These are phyloP conservation scores for Chaenodraco wilsoni DNA, from an alignment of 2,797 vertebrate genomes.

Conservation along the genomic window DNA sequence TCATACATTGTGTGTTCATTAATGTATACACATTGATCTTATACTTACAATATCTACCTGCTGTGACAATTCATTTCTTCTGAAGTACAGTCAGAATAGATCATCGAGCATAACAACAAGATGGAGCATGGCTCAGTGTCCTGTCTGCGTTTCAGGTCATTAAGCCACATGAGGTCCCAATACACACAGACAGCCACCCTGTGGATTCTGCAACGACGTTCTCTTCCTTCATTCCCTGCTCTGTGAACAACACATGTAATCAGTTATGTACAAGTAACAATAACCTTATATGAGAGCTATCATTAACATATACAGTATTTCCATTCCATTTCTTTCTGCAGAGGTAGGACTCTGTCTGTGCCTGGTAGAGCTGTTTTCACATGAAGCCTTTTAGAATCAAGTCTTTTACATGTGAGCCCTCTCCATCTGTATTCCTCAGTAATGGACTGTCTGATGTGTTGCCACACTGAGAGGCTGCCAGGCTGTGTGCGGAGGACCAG, in stretches of 20 bases:
- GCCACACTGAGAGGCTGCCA: neutral
- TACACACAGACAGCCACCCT: neutral
- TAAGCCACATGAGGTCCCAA: neutral
- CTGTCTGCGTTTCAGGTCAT: slow-evolving; percentile 1
- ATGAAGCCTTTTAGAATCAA: neutral
- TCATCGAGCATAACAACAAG: neutral
- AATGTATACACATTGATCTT: too few species aligned
- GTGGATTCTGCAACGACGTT: neutral
- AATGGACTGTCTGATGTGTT: neutral
- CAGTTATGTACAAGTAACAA: neutral
- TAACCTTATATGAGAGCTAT: neutral
- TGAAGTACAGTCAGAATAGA: neutral
- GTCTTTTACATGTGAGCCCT: neutral
- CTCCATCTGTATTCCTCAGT: neutral
- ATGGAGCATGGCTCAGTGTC: neutral
- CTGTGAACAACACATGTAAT: neutral
- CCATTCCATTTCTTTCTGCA: neutral
- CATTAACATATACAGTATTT: neutral
- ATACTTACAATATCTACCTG: neutral
- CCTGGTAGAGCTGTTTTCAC: neutral
- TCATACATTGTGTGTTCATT: too few species aligned
- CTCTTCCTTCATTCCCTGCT: neutral
- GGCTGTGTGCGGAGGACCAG: slow-evolving; percentile 4
- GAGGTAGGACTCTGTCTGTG: neutral
- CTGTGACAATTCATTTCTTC: neutral